Conservation (phyloP, 2,113 vertebrate species). For the Danio rerio region GRCz12tu NC_133181.1:46855501-46856000, state of each 20-base stretch:
- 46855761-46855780: constrained; percentile 24
- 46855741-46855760: neutral
- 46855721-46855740: constrained; percentile 4
- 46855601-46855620: constrained; percentile 34
- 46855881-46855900: constrained; percentile 48
- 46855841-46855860: constrained; percentile 2
- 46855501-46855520: neutral
- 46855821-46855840: constrained; percentile 4
- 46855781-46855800: constrained; percentile 28
- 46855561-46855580: constrained; percentile 28
- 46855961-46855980: constrained; percentile 57
- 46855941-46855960: constrained; percentile 48
- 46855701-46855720: constrained; percentile 30
- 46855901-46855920: constrained; percentile 58
- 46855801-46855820: constrained; percentile 27
- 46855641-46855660: constrained; percentile 1
- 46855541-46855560: constrained; percentile 15
- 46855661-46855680: constrained; percentile 3
- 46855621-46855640: constrained; percentile 7
- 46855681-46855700: neutral
- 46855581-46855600: neutral
- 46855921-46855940: constrained; percentile 48
- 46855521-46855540: constrained; percentile 16
- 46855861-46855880: neutral
- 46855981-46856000: constrained; percentile 66